Evolutionary conservation across 2,888 invertebrate species (phyloP), one percentile per base, ranked within the genome.

Genomic region (Eudemis profundana): DNA sequence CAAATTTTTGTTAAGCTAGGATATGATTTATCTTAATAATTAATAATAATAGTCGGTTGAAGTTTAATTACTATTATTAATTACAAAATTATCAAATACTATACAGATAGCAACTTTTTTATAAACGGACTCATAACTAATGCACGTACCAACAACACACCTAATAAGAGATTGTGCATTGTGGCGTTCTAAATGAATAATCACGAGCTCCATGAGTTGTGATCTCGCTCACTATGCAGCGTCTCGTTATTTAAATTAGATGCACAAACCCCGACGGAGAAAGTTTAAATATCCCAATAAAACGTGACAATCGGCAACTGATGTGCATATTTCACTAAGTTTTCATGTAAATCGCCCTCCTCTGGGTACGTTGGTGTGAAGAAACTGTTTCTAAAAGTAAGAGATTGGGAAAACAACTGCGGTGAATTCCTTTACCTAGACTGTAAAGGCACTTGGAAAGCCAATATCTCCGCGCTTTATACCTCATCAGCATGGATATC

Each of bases 261-360:
- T 88, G 84, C 86, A 86, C 81, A 87, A 85, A 82, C 80, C 77
- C 75, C 79, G 78, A 68, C 77, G 69, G 74, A 77, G 86, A 89
- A 88, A 89, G 87, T 88, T 87, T 81, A 82, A 85, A 90, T 86
- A 85, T 86, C 84, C 85, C 86, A 86, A 89, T 87, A 86, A 86
- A 86, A 86, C 86, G 85, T 86, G 89, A 88, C 87, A 88, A 88
- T 88, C 81, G 86, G 78, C 82, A 82, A 81, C 82, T 85, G 86
- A 87, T 86, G 88, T 85, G 85, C 87, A 90, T 87, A 89, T 90
- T 86, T 88, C 85, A 86, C 85, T 81, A 84, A 86, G 83, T 87
- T 89, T 86, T 79, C 84, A 90, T 89, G 85, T 87, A 89, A 90
- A 90, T 87, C 72, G 81, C 74, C 76, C 78, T 80, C 83, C 71